Evolutionary conservation across 2,113 vertebrate species (phyloP).

Genomic region (Dromaius novaehollandiae): DNA sequence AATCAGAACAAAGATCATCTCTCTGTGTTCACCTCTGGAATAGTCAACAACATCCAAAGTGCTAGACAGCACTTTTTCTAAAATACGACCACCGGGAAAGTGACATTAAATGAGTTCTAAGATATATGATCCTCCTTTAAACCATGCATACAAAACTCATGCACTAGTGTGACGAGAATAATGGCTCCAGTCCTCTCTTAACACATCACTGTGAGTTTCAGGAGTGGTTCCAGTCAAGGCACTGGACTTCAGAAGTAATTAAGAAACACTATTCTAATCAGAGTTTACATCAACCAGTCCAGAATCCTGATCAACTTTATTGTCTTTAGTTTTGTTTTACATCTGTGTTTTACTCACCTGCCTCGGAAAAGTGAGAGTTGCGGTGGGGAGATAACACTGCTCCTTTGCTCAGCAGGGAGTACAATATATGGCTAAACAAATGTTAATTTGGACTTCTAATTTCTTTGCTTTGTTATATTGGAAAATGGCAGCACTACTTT

Average conservation of each 20-base stretch:
- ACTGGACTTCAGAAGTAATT: neutral
- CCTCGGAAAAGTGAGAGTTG: neutral
- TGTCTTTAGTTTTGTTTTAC: neutral
- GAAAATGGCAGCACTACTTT: neutral
- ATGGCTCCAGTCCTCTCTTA: neutral
- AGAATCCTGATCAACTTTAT: neutral
- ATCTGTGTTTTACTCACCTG: neutral
- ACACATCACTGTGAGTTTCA: neutral
- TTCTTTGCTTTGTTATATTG: neutral
- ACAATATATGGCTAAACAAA: neutral
- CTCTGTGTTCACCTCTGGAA: neutral
- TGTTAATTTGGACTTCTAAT: neutral
- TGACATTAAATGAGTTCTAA: slow-evolving; percentile 36
- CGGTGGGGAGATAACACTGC: neutral
- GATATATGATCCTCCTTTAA: slow-evolving; percentile 32
- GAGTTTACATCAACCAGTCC: neutral
- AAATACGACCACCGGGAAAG: slow-evolving; percentile 35
- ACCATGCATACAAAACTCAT: neutral
- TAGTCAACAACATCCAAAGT: slow-evolving; percentile 36
- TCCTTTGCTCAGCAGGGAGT: neutral
- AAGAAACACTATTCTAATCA: neutral
- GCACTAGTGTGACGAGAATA: neutral
- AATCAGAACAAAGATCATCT: neutral
- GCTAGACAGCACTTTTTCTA: slow-evolving; percentile 37
- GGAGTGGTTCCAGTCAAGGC: neutral